Evolutionary conservation across 2,113 vertebrate species (phyloP), one percentile per base, ranked within the genome.

Genomic region (Coregonus clupeaformis): DNA sequence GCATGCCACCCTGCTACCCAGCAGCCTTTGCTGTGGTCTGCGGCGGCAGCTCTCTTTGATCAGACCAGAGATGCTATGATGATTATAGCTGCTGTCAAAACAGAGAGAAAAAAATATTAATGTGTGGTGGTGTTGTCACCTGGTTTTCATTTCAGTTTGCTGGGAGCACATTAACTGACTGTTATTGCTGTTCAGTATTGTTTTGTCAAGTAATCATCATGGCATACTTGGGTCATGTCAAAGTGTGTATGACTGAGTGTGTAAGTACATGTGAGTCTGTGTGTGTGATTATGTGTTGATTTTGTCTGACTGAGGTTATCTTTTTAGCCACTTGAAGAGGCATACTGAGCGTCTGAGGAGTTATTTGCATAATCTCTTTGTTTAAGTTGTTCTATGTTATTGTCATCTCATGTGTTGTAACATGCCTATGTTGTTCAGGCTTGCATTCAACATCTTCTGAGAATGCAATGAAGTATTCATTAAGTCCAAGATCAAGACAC

Each of bases 241-340:
- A 36, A 9, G 36, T 36, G 36, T 36, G 36, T 36, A 7, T 36
- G 32, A 36, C 32, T 36, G 7, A 36, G 36, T 42, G 36, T 42
- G 36, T 42, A 9, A 11, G 36, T 59, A 69, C 68, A 27, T 6
- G 55, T 74, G 22, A 73, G 67, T 30, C 22, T 14, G 25, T 74
- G 22, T 77, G 67, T 71, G 60, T 65, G n/a, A 16, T 67, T 55
- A 27, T 62, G 57, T 66, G 69, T 16, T 70, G 59, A 30, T n/a
- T 9, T 11, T 42, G 25, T 64, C 49, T 66, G 36, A 42, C 42
- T 13, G 20, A 18, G 13, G 18, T 4, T 55, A 20, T 55, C 16
- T 55, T 55, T 55, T 55, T 20, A 55, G 52, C 52, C 36, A 3
- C 36, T 42, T 42, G 36, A 42, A 42, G 36, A 42, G 36, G 36